phyloP scores from a whole-genome alignment of 2,113 vertebrate species.

The Maccullochella peelii region DNA sequence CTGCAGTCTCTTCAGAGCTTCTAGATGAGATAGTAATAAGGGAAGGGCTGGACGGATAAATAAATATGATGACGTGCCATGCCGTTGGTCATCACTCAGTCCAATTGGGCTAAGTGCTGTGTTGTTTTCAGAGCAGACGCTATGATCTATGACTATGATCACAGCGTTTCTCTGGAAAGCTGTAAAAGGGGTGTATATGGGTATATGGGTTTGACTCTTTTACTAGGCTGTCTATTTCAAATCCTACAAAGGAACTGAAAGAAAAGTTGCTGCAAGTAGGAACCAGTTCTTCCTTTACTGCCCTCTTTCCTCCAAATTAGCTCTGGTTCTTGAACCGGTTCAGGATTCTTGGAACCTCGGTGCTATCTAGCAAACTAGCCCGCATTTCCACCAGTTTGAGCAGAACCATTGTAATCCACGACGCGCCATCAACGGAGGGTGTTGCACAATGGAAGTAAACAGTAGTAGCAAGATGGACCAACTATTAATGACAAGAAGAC shows the following conservation, averaged over 20 bases:
- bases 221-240: background rate
- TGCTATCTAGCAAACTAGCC: too few species aligned
- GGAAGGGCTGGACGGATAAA: slow-evolving; percentile 57
- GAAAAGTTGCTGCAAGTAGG: background rate
- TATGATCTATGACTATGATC: slow-evolving; percentile 14
- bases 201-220: background rate
- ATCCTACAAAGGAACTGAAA: background rate
- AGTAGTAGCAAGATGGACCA: too few species aligned
- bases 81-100: slow-evolving; percentile 57
- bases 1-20: slow-evolving; percentile 29
- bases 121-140: slow-evolving; percentile 8
- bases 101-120: slow-evolving; percentile 65
- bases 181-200: slow-evolving; percentile 1
- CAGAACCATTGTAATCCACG: too few species aligned
- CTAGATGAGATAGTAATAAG: slow-evolving; percentile 49
- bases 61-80: slow-evolving; percentile 56
- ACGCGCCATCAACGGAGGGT: too few species aligned
- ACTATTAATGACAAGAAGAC: too few species aligned
- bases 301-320: too few species aligned
- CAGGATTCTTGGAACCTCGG: too few species aligned
- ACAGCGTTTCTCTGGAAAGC: slow-evolving; percentile 15
- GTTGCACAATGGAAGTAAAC: too few species aligned
- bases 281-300: background rate
- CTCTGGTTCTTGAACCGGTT: too few species aligned
- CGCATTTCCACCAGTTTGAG: too few species aligned